Evolutionary conservation across 2,797 vertebrate genomes (phyloP), one percentile per base, ranked within the genome.

Genomic region (Microcaecilia unicolor): DNA sequence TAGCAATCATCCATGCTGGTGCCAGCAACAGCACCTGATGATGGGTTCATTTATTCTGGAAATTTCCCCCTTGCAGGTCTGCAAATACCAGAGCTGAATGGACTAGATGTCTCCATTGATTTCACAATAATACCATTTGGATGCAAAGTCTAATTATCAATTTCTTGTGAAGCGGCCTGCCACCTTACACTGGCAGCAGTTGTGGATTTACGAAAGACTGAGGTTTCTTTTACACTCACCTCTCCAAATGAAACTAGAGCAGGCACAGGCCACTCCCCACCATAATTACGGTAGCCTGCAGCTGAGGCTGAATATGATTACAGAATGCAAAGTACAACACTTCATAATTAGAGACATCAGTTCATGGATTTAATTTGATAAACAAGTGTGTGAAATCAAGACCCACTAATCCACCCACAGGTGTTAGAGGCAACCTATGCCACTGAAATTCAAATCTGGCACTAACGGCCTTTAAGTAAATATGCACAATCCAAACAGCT

Each of bases 1-100:
- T 18, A 67, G 61, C 63, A 81, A 83, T 85, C 80, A 83, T 64
- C 73, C 70, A 64, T 70, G 61, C 72, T 75, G 73, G 56, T 64
- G 57, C 51, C 31, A 42, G 41, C 44, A 52, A 70, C 66, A 42
- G 52, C 51, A 74, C 58, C 65, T 63, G 44, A 61, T 62, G 69
- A 70, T 48, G 45, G 49, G 43, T 48, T 31, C 6, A 49, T 67
- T 72, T 69, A 55, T 58, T 44, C 36, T 55, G 48, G 21, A 32
- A 41, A 24, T 39, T 31, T 19, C 55, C 68, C 32, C 7, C 14
- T 8, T 55, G 44, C 5, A 23, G 3, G 48, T 65, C 33, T 51
- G 57, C 17, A 38, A 59, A n/a, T n/a, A n/a, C n/a, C n/a, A 50
- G 61, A 55, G 10, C n/a, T 40, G 35, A 37, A 60, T 55, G 32